Base-by-base conservation (phyloP, 1,140 invertebrate species). In the Aphaenogaster floridana region DNA sequence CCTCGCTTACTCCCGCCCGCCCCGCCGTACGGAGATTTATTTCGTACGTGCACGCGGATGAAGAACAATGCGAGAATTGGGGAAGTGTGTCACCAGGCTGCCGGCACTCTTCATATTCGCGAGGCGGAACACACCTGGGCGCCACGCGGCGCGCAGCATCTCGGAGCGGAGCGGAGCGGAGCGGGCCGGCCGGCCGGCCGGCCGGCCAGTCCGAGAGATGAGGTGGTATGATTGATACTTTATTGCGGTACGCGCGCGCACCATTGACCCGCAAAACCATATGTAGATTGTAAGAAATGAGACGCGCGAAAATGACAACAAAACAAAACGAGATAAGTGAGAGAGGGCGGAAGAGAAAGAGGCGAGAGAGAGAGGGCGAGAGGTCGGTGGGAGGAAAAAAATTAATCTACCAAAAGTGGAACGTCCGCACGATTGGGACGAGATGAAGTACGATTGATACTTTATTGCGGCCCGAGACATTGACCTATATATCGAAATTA, bases 61-160 rank as follows among this genome's bases (percentile, higher is more conserved):
- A 87, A 89, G 90, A 92, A 93, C 92, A 93, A 93, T 88, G 86
- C 87, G 83, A 92, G 93, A 93, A 93, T 92, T 92, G 89, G 92
- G 91, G 90, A 93, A 93, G 89, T 91, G 90, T 91, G 91, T 87
- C 92, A 92, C 74, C 80, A 80, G 88, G 83, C 72, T 69, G 63
- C 50, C 5, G 83, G 57, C 64, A 50, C 34, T 83, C 63, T 64
- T 52, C 81, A 76, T 69, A 54, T 86, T 80, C 52, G 71, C 72
- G 39, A 79, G 72, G 45, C 52, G 78, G 78, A 85, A 88, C 84
- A 36, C 84, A 88, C 86, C 86, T 90, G 89, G 86, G 57, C 69
- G 57, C 72, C 83, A 66, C 80, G 52, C 89, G 71, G 85, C 88
- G 85, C 80, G 78, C 45, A 34, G 85, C 89, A 87, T 84, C 66